Evolutionary conservation across 2,797 vertebrate species (phyloP), one percentile per base, ranked within the genome.

Genomic region (Champsocephalus esox): DNA sequence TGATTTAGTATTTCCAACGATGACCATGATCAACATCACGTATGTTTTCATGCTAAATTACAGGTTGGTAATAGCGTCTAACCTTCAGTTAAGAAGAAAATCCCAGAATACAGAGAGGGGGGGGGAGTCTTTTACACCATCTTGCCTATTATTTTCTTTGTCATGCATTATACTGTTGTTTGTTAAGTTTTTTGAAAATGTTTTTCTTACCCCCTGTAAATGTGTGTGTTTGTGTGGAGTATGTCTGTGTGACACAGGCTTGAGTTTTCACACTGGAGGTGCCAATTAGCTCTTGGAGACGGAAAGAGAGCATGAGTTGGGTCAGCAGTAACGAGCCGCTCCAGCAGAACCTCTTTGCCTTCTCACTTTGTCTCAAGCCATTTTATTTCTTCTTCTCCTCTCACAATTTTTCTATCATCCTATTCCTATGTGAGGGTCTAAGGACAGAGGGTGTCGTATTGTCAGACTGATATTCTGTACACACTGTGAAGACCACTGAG

Each of bases 231-330:
- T 80, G 51, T 73, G 63, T 75, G 69, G 45, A 52, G 71, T 17
- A 9, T 78, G 66, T 80, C 65, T 70, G 70, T 68, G 62, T n/a
- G n/a, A 85, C 72, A 87, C 82, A 83, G 80, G 58, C 80, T 79
- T 52, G 75, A 74, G 61, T 82, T 89, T 88, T 88, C 86, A 86
- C 83, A 81, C 81, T 88, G 86, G 88, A 87, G 68, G 83, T 88
- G 86, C 94, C 93, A 94, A 95, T 95, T 95, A 93, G 91, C 84
- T 92, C 64, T 84, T 57, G 68, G 85, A 92, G 88, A 90, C 91
- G 91, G 87, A 90, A 91, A 84, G 85, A 85, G 84, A 88, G 85
- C 87, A 82, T 3, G 66, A 87, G 87, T 85, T 82, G 79, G 85
- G 87, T 90, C 85, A 69, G 85, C 80, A 70, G 84, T 89, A 92